These are phyloP conservation scores for Phymastichus coffea DNA, from an alignment of 1,140 invertebrate species.

Conservation along the genomic window DNA sequence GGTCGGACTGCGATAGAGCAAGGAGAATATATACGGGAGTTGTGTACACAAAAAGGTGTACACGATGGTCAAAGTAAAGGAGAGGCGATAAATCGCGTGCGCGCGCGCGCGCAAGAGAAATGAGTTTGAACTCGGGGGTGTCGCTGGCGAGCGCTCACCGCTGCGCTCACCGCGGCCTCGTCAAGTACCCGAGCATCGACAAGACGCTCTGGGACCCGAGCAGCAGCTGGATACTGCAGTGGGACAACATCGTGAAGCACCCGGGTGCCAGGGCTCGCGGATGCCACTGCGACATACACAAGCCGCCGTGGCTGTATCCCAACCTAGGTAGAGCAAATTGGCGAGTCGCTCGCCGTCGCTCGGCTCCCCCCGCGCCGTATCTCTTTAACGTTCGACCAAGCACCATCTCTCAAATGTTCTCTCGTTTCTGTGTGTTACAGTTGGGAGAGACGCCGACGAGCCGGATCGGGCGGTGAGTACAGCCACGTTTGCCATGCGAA, in stretches of 20 bases:
- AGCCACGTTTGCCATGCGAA: neutral
- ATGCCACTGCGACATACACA: slow-evolving; percentile 54
- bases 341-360: neutral
- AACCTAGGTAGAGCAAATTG: slow-evolving; percentile 53
- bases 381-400: too few relatives aligned
- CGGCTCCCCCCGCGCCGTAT: too few relatives aligned
- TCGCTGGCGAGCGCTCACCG: slow-evolving; percentile 40
- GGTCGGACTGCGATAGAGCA: too few relatives aligned
- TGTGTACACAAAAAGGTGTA: too few relatives aligned
- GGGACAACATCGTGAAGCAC: slow-evolving; percentile 60
- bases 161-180: slow-evolving; percentile 48
- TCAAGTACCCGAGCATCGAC: slow-evolving; percentile 53
- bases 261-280: slow-evolving; percentile 53
- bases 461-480: slow-evolving; percentile 49
- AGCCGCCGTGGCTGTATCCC: slow-evolving; percentile 50
- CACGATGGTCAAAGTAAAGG: too few relatives aligned
- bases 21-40: too few relatives aligned
- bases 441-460: slow-evolving; percentile 47
- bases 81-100: too few relatives aligned
- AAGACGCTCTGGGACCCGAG: slow-evolving; percentile 57
- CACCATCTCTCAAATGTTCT: slow-evolving; percentile 15
- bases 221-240: slow-evolving; percentile 59
- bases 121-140: slow-evolving; percentile 35
- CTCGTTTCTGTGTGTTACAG: slow-evolving; percentile 43
- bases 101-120: too few relatives aligned